Evolutionary conservation across 2,888 invertebrate species (phyloP).

Genomic region (Mamestra brassicae): DNA sequence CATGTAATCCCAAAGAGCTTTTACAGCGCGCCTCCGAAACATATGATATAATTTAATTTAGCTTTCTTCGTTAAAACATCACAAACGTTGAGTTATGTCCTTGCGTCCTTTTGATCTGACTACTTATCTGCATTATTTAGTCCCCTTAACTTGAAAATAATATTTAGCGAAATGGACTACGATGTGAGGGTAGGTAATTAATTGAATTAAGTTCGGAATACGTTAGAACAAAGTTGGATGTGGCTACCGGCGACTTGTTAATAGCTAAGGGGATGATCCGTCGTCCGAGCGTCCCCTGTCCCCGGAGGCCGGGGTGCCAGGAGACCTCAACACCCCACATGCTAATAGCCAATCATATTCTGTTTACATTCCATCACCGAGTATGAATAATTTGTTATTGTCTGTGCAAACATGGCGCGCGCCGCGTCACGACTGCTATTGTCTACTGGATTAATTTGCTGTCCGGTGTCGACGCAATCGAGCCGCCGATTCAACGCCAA

Average conservation of each 20-base stretch:
- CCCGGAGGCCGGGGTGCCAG: constrained; percentile 72
- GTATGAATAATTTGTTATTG: constrained; percentile 91
- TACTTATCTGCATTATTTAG: constrained; percentile 65
- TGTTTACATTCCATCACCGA: constrained; percentile 91
- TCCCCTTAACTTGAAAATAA: constrained; percentile 82
- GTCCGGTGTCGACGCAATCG: constrained; percentile 79
- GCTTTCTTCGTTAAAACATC: constrained; percentile 76
- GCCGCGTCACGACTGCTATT: constrained; percentile 85
- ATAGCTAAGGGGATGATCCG: constrained; percentile 87
- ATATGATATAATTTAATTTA: constrained; percentile 73
- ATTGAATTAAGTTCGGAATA: constrained; percentile 90
- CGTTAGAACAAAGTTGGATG: constrained; percentile 87
- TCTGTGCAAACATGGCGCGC: constrained; percentile 85
- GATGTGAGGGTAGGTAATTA: constrained; percentile 86
- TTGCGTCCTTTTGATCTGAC: constrained; percentile 82
- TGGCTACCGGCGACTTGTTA: constrained; percentile 86
- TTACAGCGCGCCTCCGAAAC: constrained; percentile 71
- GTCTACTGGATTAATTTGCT: constrained; percentile 88
- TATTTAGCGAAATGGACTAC: constrained; percentile 87
- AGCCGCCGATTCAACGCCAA: constrained; percentile 76
- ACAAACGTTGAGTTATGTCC: constrained; percentile 71
- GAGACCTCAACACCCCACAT: constrained; percentile 81
- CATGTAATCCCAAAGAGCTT: constrained; percentile 72
- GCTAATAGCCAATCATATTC: constrained; percentile 91
- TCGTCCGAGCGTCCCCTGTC: constrained; percentile 74